Base-by-base conservation (phyloP, 1,140 invertebrate species). In the Panagrolaimus sp. region DNA sequence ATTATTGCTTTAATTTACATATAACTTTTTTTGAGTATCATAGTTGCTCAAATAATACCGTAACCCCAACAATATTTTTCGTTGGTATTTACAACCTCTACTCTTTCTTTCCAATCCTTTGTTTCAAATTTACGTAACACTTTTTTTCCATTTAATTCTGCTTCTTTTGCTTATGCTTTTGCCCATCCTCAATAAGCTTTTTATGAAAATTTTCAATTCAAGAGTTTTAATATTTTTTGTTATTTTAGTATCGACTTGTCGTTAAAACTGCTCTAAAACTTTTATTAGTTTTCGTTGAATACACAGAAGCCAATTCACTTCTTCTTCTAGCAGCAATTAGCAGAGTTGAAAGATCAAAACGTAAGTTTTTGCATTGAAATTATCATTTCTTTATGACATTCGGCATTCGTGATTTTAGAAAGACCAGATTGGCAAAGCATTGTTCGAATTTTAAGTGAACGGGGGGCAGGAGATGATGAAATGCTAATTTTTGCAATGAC, bases 221-320 rank as follows among this genome's bases (percentile, higher is more conserved):
- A 38, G 7, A 2, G 7, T 43, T 43, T 26, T 46, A 32, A n/a
- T n/a, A n/a, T n/a, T n/a, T n/a, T n/a, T n/a, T 47, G 8, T 45
- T 6, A 79, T 81, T 83, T 72, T 66, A 88, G 88, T 98, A 93
- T 86, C 90, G 94, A 15, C 88, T 97, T 69, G 94, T 99, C n/a
- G 93, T 97, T 10, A 98, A 98, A 87, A 98, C 95, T 3, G 92
- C 94, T 0, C 87, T 99, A 58, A 98, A 98, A 84, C 86, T 99
- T 10, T 87, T 99, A 21, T 87, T 98, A 67, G 94, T 98, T 8
- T 99, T 98, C 86, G 92, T 98, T 12, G 96, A 98, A 85, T 99
- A 99, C 84, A 91, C 92, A 12, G 95, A 98, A 81, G 89, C 90
- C 55, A 98, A 98, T 86, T 93, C 93, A 73, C 85, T 91, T 71